Conservation (phyloP, 2,888 invertebrate genomes). For the Spodoptera littoralis region DNA sequence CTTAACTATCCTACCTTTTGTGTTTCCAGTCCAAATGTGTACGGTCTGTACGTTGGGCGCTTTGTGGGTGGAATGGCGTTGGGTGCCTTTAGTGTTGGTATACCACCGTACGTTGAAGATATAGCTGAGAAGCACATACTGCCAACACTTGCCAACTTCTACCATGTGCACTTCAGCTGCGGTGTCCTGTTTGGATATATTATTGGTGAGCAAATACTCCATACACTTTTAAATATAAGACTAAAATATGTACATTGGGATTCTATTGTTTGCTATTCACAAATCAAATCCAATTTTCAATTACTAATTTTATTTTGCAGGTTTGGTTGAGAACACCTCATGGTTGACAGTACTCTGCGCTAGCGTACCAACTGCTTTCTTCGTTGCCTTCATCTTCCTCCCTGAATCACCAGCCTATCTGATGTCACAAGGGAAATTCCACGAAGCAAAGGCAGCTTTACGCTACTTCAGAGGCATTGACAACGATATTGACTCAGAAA, state of each 20-base stretch:
- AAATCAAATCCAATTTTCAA: too few relatives aligned
- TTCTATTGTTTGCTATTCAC: too few relatives aligned
- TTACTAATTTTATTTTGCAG: conserved; percentile 65
- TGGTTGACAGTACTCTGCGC: conserved; percentile 82
- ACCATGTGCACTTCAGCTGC: conserved; percentile 91
- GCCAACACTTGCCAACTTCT: conserved; percentile 91
- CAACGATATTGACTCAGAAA: conserved; percentile 88
- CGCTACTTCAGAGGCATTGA: conserved; percentile 90
- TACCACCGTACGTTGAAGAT: conserved; percentile 91
- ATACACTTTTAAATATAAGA: too few relatives aligned
- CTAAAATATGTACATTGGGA: too few relatives aligned
- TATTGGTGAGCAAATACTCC: conserved; percentile 77
- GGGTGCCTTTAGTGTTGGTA: conserved; percentile 90
- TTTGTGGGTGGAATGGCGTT: conserved; percentile 90
- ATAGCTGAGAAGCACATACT: conserved; percentile 90
- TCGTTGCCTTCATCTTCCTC: conserved; percentile 89
- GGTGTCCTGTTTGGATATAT: conserved; percentile 91
- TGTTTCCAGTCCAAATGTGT: conserved; percentile 80
- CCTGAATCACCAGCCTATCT: conserved; percentile 92
- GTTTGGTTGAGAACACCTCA: conserved; percentile 77
- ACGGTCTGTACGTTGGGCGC: conserved; percentile 86
- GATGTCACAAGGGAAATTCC: conserved; percentile 85
- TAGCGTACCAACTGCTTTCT: conserved; percentile 80
- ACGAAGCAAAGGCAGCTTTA: conserved; percentile 90
- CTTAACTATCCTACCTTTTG: background rate